Percentiles rank a stretch among this genome's conserved stretches.
Conservation (phyloP, 2,113 vertebrate species). For the Pyrgilauda ruficollis region DNA sequence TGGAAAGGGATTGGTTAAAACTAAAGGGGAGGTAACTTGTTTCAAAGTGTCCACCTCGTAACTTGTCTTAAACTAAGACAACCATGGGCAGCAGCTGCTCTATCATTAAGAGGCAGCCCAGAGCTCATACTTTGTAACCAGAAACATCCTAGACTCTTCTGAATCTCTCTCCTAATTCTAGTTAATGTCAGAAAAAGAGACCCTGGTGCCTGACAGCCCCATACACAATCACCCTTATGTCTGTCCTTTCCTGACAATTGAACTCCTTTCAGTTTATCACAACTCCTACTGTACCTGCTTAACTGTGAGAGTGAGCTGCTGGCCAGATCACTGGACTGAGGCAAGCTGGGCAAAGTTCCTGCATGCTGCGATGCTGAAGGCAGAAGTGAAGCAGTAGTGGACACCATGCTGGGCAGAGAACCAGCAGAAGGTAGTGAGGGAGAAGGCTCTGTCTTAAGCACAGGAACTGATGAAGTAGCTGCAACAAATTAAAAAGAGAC, state of each 20-base stretch:
- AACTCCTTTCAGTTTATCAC: background rate
- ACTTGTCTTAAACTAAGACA: background rate
- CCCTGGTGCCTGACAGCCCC: background rate
- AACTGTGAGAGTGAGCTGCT: conserved; percentile 81
- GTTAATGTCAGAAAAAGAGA: background rate
- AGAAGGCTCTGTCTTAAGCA: conserved; percentile 81
- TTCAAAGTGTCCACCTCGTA: background rate
- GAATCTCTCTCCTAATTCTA: background rate
- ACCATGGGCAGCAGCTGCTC: background rate
- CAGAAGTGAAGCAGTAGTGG: conserved; percentile 77
- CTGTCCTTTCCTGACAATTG: background rate
- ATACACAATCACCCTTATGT: background rate
- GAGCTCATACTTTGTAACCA: background rate
- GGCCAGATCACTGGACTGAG: conserved; percentile 77
- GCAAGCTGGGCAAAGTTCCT: conserved; percentile 78
- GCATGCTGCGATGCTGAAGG: conserved; percentile 76
- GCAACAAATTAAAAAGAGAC: conserved; percentile 20
- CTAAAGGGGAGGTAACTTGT: background rate
- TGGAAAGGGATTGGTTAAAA: background rate
- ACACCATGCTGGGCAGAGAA: conserved; percentile 75
- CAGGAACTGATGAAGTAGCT: conserved; percentile 82
- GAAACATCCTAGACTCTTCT: background rate
- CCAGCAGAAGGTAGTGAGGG: conserved; percentile 70
- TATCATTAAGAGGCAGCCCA: background rate
- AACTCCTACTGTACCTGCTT: conserved; percentile 79